Percentiles rank a stretch among this genome's conserved stretches.
These are phyloP conservation scores for Morpho achilles DNA, from an alignment of 2,888 invertebrate genomes.

Conservation along the genomic window DNA sequence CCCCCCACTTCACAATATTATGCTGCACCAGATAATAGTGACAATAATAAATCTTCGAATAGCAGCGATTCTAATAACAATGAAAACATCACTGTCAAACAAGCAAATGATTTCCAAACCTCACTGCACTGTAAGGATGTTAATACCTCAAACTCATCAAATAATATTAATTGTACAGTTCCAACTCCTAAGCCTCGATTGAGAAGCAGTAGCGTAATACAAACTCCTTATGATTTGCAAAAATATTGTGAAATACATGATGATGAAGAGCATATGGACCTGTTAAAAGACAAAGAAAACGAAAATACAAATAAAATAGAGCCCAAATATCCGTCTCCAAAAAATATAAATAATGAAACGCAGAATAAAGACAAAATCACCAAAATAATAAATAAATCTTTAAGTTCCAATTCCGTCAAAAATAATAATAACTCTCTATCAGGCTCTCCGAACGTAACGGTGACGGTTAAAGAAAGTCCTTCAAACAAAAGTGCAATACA, in stretches of 20 bases:
- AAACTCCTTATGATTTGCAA: constrained; percentile 73
- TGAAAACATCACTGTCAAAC: constrained; percentile 68
- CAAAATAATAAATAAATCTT: constrained; percentile 38
- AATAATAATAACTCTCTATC: constrained; percentile 42
- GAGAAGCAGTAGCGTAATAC: constrained; percentile 71
- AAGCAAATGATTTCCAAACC: constrained; percentile 63
- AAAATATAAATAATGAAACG: constrained; percentile 51
- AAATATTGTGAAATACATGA: constrained; percentile 71
- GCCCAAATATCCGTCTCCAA: constrained; percentile 51
- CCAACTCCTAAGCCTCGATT: constrained; percentile 66
- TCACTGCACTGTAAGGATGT: constrained; percentile 49
- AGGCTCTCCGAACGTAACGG: constrained; percentile 43
- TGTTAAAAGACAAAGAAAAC: constrained; percentile 57
- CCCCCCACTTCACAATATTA: constrained; percentile 73
- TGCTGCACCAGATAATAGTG: constrained; percentile 49
- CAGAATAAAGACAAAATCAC: constrained; percentile 42
- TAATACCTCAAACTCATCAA: constrained; percentile 44
- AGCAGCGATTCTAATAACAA: constrained; percentile 72
- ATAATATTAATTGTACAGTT: constrained; percentile 35
- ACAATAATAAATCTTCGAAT: constrained; percentile 60
- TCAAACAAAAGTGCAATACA: constrained; percentile 66
- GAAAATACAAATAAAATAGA: constrained; percentile 41
- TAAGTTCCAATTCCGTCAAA: constrained; percentile 40
- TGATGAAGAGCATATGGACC: constrained; percentile 68
- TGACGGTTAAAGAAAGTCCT: constrained; percentile 53